Evolutionary conservation across 2,113 vertebrate species (phyloP), one percentile per base, ranked within the genome.

Genomic region (Brevimyrus niger): DNA sequence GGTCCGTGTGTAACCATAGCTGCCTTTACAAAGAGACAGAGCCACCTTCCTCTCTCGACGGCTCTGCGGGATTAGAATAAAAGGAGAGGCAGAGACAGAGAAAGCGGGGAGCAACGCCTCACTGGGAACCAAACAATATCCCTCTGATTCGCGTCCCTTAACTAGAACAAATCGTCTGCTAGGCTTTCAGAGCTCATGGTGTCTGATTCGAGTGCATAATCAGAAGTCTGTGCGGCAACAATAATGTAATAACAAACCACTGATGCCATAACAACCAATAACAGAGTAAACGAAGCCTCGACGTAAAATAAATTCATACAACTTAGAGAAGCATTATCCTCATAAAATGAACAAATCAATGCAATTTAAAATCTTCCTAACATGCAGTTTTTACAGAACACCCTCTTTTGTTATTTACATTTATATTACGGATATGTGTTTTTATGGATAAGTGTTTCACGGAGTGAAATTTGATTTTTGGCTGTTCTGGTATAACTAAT

Each of bases 111-210:
- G 6, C 27, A 38, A 38, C n/a, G 27, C n/a, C 27, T 31, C 27
- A 53, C 27, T 51, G 85, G 85, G 50, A 87, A 53, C 85, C 50
- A 87, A 87, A 35, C 85, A 87, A 87, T 53, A 87, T 55, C 50
- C 48, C 50, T 48, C 50, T 86, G 47, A 51, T 86, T 86, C 47
- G 8, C 17, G 13, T 51, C 48, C 47, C 23, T 35, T 55, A 87
- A 35, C 85, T 87, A 87, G 48, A 87, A 87, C 50, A 84, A 84
- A 84, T 84, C 19, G 44, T 84, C 82, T 84, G 21, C 42, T 84
- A 47, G 82, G 82, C 73, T 38, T 80, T 42, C 44, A 84, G 38
- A 84, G 82, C 44, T 47, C 44, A 47, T 46, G 44, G 82, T 47
- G 82, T 23, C 82, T 46, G 82, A 84, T 47, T 46, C 21, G 44